Conservation (phyloP, 1,140 invertebrate genomes). For the Pygmarrhopalites habei region DNA sequence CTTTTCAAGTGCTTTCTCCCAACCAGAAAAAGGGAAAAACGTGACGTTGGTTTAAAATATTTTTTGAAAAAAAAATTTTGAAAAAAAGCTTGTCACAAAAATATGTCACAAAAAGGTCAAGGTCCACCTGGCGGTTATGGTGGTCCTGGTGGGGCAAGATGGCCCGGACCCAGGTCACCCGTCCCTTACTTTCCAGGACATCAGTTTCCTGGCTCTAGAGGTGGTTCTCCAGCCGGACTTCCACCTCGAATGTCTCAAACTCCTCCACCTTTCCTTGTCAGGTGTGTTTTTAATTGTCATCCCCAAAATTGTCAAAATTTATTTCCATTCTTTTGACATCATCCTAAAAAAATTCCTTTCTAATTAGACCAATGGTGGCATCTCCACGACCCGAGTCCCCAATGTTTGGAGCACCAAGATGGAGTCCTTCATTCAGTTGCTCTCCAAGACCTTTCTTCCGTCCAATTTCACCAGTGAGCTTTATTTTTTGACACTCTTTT, state of each 20-base stretch:
- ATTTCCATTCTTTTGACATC: too few relatives aligned
- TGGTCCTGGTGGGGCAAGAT: not conserved
- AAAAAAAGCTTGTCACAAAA: too few relatives aligned
- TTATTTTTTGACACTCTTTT: too few relatives aligned
- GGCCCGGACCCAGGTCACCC: constrained; percentile 2
- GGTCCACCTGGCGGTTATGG: too few relatives aligned
- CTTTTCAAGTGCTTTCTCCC: too few relatives aligned
- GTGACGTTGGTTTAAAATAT: too few relatives aligned
- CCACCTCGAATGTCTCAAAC: constrained; percentile 28
- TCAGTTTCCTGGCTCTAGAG: not conserved
- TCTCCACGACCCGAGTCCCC: constrained; percentile 19
- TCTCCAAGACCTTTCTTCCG: constrained; percentile 31
- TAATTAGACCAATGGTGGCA: constrained; percentile 26
- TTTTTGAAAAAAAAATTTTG: too few relatives aligned
- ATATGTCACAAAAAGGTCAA: too few relatives aligned
- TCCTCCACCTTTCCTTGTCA: constrained; percentile 34
- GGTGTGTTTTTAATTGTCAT: constrained; percentile 16
- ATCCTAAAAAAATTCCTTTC: too few relatives aligned
- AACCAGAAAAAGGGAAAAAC: too few relatives aligned
- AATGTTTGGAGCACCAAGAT: constrained; percentile 23
- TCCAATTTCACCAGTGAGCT: constrained; percentile 30
- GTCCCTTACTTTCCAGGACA: not conserved
- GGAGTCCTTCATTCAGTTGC: constrained; percentile 24
- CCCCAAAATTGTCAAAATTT: too few relatives aligned
- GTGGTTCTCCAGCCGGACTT: not conserved